phyloP scores from a whole-genome alignment of 2,797 vertebrate species.

The Florisuga fusca region DNA sequence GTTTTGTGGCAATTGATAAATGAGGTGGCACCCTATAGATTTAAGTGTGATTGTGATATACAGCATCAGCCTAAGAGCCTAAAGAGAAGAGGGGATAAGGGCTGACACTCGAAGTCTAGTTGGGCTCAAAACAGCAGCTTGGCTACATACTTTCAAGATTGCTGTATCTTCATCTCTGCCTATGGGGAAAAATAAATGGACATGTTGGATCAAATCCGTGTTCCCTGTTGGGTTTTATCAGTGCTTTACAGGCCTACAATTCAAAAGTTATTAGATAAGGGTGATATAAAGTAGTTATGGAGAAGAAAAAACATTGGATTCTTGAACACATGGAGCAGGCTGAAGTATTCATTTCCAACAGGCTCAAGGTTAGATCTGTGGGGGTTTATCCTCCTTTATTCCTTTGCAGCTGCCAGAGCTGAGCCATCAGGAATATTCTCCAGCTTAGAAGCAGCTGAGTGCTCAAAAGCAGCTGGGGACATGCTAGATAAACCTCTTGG shows the following conservation, averaged over 20 bases:
- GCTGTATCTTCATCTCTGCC: constrained; percentile 45
- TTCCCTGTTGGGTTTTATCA: constrained; percentile 15
- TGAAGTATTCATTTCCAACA: background rate
- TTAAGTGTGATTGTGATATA: constrained; percentile 64
- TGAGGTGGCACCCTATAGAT: constrained; percentile 72
- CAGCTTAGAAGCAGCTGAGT: background rate
- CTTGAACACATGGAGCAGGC: background rate
- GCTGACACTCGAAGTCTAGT: constrained; percentile 24
- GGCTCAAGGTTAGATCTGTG: background rate
- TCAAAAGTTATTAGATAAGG: constrained; percentile 22
- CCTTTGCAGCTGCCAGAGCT: background rate
- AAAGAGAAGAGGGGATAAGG: constrained; percentile 22
- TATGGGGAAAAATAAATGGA: constrained; percentile 23
- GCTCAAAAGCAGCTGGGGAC: background rate
- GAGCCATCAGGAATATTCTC: background rate
- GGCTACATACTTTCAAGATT: background rate
- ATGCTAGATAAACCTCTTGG: background rate
- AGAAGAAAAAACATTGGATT: background rate
- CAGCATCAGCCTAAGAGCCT: constrained; percentile 43
- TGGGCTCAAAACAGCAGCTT: constrained; percentile 41
- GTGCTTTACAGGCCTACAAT: background rate
- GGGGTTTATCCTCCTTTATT: background rate
- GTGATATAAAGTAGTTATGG: background rate
- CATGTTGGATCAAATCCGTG: background rate
- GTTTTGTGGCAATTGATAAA: constrained; percentile 77